Conservation (phyloP, 1,140 invertebrate genomes). For the Eufriesea mexicana region DNA sequence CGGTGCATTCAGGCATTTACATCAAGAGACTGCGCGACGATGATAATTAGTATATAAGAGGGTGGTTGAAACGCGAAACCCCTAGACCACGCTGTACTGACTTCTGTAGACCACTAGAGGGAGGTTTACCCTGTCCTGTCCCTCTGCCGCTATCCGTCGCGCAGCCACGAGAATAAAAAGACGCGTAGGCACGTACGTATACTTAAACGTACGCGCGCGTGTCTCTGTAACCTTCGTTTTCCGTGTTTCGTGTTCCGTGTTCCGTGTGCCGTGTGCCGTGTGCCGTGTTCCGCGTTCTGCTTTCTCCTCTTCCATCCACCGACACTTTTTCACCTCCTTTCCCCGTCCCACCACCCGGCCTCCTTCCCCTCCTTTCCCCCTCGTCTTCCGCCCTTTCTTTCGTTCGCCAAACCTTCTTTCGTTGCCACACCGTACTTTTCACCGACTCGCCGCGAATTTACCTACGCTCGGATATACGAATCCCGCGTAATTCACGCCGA, state of each 20-base stretch:
- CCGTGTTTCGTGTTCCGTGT: neutral
- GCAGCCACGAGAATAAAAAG: slow-evolving; percentile 56
- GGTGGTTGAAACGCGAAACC: slow-evolving; percentile 74
- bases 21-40: slow-evolving; percentile 76
- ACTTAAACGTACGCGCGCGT: slow-evolving; percentile 32
- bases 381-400: slow-evolving; percentile 9
- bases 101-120: slow-evolving; percentile 78
- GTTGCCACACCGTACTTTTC: neutral
- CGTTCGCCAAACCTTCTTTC: slow-evolving; percentile 15
- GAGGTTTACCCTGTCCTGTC: slow-evolving; percentile 56
- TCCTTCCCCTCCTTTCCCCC: neutral
- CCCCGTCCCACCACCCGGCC: slow-evolving; percentile 21
- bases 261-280: neutral
- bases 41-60: slow-evolving; percentile 81
- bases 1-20: slow-evolving; percentile 77
- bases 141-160: slow-evolving; percentile 48
- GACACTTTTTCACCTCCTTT: no score
- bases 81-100: slow-evolving; percentile 75
- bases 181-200: slow-evolving; percentile 52
- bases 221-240: slow-evolving; percentile 24
- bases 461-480: slow-evolving; percentile 4
- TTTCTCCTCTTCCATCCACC: neutral
- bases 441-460: neutral
- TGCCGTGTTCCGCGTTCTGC: neutral
- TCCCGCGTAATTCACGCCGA: neutral